These are phyloP conservation scores for Sylvicola cinctus DNA, from an alignment of 2,888 invertebrate genomes.

Conservation along the genomic window DNA sequence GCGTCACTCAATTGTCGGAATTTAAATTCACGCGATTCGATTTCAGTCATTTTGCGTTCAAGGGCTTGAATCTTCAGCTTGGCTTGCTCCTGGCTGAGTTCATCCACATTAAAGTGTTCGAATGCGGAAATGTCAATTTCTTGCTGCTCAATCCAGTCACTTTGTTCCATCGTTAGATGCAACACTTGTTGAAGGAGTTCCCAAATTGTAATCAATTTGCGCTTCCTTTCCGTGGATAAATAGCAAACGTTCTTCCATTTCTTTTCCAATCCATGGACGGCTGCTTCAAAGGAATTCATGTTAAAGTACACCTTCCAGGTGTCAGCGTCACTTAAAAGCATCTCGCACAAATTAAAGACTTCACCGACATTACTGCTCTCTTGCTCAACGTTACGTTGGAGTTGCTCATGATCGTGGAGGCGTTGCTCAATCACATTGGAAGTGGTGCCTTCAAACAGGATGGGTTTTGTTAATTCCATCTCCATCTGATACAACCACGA, in stretches of 20 bases:
- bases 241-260: slow-evolving; percentile 63
- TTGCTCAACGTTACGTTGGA: slow-evolving; percentile 53
- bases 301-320: slow-evolving; percentile 50
- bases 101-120: slow-evolving; percentile 33
- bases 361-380: slow-evolving; percentile 61
- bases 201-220: slow-evolving; percentile 40
- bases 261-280: slow-evolving; percentile 50
- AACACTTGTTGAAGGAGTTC: slow-evolving; percentile 36
- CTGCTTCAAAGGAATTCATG: slow-evolving; percentile 40
- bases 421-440: slow-evolving; percentile 45
- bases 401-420: slow-evolving; percentile 45
- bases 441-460: slow-evolving; percentile 42
- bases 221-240: slow-evolving; percentile 48
- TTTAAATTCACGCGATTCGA: slow-evolving; percentile 33
- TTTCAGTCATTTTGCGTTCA: slow-evolving; percentile 30
- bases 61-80: slow-evolving; percentile 31
- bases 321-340: slow-evolving; percentile 53
- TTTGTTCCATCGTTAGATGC: slow-evolving; percentile 32
- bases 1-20: slow-evolving; percentile 43
- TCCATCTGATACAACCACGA: slow-evolving; percentile 54
- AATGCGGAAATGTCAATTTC: slow-evolving; percentile 37
- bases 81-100: slow-evolving; percentile 29
- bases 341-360: slow-evolving; percentile 57
- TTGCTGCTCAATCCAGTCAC: slow-evolving; percentile 38
- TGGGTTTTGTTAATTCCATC: slow-evolving; percentile 40